These are phyloP conservation scores for Idris sp. DNA, from an alignment of 1,140 invertebrate species.

Conservation along the genomic window DNA sequence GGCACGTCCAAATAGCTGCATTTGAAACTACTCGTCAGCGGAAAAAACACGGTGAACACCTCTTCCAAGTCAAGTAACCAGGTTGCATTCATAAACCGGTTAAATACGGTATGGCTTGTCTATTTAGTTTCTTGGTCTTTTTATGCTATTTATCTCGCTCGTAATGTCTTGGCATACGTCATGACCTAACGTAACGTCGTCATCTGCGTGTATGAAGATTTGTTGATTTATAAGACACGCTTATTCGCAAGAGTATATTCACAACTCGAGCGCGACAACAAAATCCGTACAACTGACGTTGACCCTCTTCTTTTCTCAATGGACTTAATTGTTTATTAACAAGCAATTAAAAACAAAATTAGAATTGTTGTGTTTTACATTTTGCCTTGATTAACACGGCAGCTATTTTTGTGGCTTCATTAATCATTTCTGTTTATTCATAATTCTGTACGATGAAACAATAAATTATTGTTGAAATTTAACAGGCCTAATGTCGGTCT, in stretches of 20 bases:
- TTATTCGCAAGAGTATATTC: constrained; percentile 46
- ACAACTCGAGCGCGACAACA: constrained; percentile 34
- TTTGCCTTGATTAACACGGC: constrained; percentile 32
- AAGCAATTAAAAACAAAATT: constrained; percentile 31
- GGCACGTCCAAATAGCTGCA: too few species aligned
- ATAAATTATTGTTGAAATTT: constrained; percentile 60
- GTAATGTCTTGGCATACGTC: constrained; percentile 61
- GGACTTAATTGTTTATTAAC: constrained; percentile 28
- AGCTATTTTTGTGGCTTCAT: constrained; percentile 43
- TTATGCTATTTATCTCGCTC: constrained; percentile 56
- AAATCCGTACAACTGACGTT: constrained; percentile 31
- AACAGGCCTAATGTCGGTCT: constrained; percentile 55
- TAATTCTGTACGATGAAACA: constrained; percentile 51
- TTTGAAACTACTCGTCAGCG: too few species aligned
- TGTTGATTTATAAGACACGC: constrained; percentile 59
- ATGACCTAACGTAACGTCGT: constrained; percentile 47
- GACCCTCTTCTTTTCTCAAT: constrained; percentile 14
- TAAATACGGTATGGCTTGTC: constrained; percentile 59
- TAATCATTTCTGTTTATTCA: constrained; percentile 58
- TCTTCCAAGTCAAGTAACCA: constrained; percentile 30
- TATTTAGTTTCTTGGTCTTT: constrained; percentile 54
- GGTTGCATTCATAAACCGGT: constrained; percentile 58
- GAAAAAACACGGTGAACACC: too few species aligned
- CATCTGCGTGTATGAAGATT: constrained; percentile 44
- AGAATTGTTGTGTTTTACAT: constrained; percentile 14